Percentiles rank a stretch among this genome's conserved stretches.
Conservation (phyloP, 2,113 vertebrate species). For the Pteruthius melanotis region DNA sequence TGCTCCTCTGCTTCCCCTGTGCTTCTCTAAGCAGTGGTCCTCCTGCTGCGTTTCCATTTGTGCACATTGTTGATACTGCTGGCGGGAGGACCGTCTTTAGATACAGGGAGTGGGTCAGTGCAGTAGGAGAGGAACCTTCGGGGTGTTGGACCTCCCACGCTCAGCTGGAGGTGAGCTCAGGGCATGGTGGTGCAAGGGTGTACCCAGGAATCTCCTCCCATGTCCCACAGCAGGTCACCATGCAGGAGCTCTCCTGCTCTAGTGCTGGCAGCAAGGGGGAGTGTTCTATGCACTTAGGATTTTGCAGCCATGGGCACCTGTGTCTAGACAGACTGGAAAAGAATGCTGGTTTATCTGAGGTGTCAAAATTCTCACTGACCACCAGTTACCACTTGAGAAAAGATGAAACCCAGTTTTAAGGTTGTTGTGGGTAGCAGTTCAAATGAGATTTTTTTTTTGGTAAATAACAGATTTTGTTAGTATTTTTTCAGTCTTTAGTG, state of each 20-base stretch:
- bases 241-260: fast-evolving
- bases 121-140: neutral
- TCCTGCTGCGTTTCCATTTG: neutral
- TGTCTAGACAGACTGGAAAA: neutral
- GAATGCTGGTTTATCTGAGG: neutral
- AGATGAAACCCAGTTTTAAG: neutral
- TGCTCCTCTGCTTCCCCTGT: neutral
- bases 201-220: fast-evolving
- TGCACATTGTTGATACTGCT: neutral
- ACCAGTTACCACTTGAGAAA: neutral
- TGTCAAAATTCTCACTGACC: neutral
- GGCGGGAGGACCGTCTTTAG: neutral
- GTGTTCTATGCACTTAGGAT: fast-evolving
- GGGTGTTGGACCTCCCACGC: fast-evolving
- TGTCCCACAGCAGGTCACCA: fast-evolving
- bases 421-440: neutral
- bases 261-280: neutral
- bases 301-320: neutral
- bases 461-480: neutral
- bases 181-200: fast-evolving
- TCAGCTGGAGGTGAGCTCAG: fast-evolving
- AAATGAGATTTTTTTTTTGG: neutral
- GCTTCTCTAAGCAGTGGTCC: neutral
- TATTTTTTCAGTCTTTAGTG: neutral
- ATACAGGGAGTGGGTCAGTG: fast-evolving